phyloP scores from a whole-genome alignment of 2,113 vertebrate genomes.

The Oreotragus oreotragus region DNA sequence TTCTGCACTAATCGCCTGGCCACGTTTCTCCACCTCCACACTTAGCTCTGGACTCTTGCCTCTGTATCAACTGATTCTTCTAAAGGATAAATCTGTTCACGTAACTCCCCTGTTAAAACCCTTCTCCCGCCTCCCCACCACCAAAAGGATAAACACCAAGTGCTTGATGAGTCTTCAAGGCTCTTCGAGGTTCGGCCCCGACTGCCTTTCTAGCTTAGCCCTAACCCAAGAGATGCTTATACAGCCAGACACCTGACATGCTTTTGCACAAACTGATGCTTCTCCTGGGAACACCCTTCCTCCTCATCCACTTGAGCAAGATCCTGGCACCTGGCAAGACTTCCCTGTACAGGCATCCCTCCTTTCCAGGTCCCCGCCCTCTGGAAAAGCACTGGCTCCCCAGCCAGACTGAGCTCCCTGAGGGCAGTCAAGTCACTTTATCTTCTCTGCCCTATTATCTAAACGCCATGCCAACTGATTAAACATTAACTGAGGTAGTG shows the following conservation, averaged over 20 bases:
- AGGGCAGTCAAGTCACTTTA: background rate
- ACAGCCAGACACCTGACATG: rapidly evolving
- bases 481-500: conserved; percentile 5
- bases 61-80: background rate
- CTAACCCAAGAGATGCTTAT: too few relatives aligned
- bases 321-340: background rate
- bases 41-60: background rate
- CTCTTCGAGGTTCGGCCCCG: rapidly evolving
- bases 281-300: background rate
- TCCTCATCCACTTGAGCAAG: background rate
- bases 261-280: background rate
- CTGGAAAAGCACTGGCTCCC: background rate
- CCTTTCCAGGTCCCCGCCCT: background rate
- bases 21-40: background rate
- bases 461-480: background rate
- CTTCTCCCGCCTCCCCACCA: background rate
- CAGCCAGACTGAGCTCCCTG: background rate
- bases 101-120: background rate
- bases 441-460: background rate
- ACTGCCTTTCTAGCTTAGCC: background rate
- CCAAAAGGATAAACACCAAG: background rate
- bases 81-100: background rate
- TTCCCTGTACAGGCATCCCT: background rate
- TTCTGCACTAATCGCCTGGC: background rate
- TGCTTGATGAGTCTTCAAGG: background rate